Base-by-base conservation (phyloP, 1,140 invertebrate genomes). In the Vanessa tameamea region DNA sequence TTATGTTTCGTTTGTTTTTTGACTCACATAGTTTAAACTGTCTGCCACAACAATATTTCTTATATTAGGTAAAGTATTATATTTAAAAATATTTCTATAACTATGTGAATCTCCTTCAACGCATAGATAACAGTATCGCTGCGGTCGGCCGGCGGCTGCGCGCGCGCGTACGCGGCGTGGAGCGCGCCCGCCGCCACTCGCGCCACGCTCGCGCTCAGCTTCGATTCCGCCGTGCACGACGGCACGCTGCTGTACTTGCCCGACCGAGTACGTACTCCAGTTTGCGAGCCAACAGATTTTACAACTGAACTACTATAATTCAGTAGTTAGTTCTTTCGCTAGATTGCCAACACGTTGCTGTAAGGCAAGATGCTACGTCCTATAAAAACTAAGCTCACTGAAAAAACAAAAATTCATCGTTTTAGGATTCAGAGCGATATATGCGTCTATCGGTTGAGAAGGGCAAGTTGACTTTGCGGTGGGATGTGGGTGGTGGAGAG, bases 71-170 rank as follows among this genome's bases (percentile, higher is more conserved):
- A 20, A 20, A 20, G 20, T 20, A 20, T 20, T 31, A 31, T 31
- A 3, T 31, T 31, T 31, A 3, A 31, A 31, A 31, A 6, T 31
- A 31, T 9, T 9, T 43, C 0, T 43, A 43, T 43, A 43, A 43
- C 9, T 43, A 43, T 9, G 37, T 6, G 9, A 43, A 43, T 43
- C 37, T 43, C 8, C 37, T 43, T 48, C 31, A 66, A 74, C 72
- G 68, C 64, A 79, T 79, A 97, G 97, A 97, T 98, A 80, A 95
- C 96, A 64, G 94, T 98, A 3, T 97, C 97, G 0, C 78, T 98
- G 13, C 57, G 57, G 6, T 61, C 57, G 7, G 57, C 57, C 26
- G 26, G 57, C 8, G 57, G 95, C 64, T 98, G 97, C 91, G 93
- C 95, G 5, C 94, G 98, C 72, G 95, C 96, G 0, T 99, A 97